Evolutionary conservation across 2,113 vertebrate genomes (phyloP).

Genomic region (Gnathonemus longibarbis): DNA sequence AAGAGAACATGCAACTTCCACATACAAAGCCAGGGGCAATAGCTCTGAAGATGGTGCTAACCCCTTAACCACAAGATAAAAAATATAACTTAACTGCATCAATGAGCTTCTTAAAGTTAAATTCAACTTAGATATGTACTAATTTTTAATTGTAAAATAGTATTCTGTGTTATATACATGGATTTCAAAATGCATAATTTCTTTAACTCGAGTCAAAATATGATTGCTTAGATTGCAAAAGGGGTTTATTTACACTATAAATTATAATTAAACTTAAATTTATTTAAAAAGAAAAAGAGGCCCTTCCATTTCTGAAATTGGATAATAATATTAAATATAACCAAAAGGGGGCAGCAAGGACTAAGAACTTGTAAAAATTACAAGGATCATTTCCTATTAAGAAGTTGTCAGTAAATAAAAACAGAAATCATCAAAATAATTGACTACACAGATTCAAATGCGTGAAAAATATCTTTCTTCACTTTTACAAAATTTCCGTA

Average conservation of each 20-base stretch:
- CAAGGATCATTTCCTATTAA: not conserved
- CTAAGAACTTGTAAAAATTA: not conserved
- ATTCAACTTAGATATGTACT: not conserved
- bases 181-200: not conserved
- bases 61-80: no score
- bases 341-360: slow-evolving; percentile 8
- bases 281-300: not conserved
- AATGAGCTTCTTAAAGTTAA: no score
- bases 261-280: not conserved
- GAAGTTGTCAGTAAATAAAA: not conserved
- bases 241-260: not conserved
- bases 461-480: not conserved
- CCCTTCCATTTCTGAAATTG: not conserved
- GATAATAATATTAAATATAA: not conserved
- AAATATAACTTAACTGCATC: no score
- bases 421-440: not conserved
- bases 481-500: not conserved
- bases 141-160: not conserved
- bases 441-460: not conserved
- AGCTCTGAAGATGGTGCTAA: not conserved
- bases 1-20: not conserved
- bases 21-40: not conserved
- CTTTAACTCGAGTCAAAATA: not conserved
- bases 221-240: not conserved
- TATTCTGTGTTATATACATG: not conserved